Evolutionary conservation across 2,888 invertebrate genomes (phyloP), one percentile per base, ranked within the genome.

Genomic region (Drosophila stalkeri): DNA sequence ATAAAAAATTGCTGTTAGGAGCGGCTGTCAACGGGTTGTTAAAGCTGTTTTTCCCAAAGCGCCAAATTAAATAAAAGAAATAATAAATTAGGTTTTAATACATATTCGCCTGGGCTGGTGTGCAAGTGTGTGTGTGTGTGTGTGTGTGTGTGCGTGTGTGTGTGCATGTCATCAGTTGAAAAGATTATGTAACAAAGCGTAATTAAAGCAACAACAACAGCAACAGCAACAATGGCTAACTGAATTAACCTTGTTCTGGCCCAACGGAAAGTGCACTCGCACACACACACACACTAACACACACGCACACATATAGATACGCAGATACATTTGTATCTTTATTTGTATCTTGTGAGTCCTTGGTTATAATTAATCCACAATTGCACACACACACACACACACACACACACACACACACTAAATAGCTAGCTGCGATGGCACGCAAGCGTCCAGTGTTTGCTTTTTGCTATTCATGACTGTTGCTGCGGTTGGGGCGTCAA

Each of bases 341-440:
- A 70, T 86, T 86, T 86, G 85, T 85, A 85, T 85, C 85, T 85
- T 84, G 71, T 68, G 73, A 69, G 86, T 89, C 86, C 90, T 89
- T 90, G 82, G 88, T 75, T 82, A 83, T 89, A 88, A 90, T 89
- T 88, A 87, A 89, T 86, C 79, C 81, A 82, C 84, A 88, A 89
- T 88, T 90, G 83, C 76, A 79, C 80, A 72, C 67, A 85, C 61
- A 83, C 64, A 68, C 31, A 23, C 62, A 78, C 54, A 81, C 64
- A 83, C 59, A 82, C 63, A 72, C 43, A 37, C 64, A 81, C 56
- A 78, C 64, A 72, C 49, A 66, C 44, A 59, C 51, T 12, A 35
- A 12, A 69, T 57, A 65, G 62, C 49, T 63, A 16, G 16, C 52
- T 47, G 62, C 64, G 31, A 43, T 49, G 51, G 64, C 90, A 83